Percentiles rank a stretch among this genome's conserved stretches.
Conservation (phyloP, 1,140 invertebrate species). For the Nylanderia fulva region DNA sequence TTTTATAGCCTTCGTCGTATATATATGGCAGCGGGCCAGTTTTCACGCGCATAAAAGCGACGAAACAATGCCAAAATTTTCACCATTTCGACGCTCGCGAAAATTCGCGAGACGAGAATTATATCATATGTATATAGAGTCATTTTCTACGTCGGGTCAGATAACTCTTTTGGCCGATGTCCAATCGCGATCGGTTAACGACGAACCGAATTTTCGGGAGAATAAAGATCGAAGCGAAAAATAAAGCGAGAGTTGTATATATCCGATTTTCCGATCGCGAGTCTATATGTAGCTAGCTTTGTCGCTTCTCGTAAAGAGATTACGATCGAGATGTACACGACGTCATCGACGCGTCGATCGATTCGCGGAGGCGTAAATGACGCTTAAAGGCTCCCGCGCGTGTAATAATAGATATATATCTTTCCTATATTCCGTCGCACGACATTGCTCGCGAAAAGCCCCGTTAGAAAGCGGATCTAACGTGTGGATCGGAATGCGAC, state of each 20-base stretch:
- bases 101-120: background rate
- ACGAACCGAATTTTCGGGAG: background rate
- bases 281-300: too few species aligned
- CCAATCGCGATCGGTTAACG: background rate
- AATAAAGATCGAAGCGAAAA: background rate
- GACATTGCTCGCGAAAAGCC: slow-evolving; percentile 25
- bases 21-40: background rate
- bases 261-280: background rate
- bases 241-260: too few species aligned
- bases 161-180: background rate
- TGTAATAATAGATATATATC: too few species aligned
- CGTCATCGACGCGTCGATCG: background rate
- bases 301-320: background rate
- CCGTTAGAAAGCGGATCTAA: slow-evolving; percentile 55
- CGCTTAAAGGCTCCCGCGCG: too few species aligned
- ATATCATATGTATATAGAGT: slow-evolving; percentile 16
- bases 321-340: background rate
- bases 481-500: slow-evolving; percentile 27
- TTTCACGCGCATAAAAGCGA: background rate
- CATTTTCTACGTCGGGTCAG: background rate
- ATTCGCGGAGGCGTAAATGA: background rate
- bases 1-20: background rate
- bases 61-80: slow-evolving; percentile 36
- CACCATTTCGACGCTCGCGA: background rate
- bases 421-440: slow-evolving; percentile 6